Conservation (phyloP, 1,140 invertebrate genomes). For the Drosophila grimshawi region DNA sequence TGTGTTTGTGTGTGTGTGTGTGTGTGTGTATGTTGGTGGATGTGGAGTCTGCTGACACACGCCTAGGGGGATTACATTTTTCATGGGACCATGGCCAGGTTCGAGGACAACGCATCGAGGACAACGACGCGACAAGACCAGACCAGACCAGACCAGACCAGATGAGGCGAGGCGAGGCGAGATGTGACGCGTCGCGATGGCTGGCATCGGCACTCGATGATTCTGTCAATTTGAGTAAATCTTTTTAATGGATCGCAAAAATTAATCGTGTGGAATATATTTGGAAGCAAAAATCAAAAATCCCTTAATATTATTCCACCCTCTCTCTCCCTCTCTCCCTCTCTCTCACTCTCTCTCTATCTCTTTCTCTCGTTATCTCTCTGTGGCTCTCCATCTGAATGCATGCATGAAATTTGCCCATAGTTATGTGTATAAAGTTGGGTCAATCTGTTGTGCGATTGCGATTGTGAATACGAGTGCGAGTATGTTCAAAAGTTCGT, state of each 20-base stretch:
- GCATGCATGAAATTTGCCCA: constrained; percentile 29
- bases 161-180: too few species aligned
- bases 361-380: neutral
- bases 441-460: constrained; percentile 13
- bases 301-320: neutral
- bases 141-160: too few species aligned
- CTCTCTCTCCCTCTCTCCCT: neutral
- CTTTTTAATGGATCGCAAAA: constrained; percentile 74
- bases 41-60: constrained; percentile 9
- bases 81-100: constrained; percentile 58
- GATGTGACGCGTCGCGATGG: neutral
- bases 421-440: constrained; percentile 35
- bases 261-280: constrained; percentile 76
- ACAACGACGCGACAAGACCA: constrained; percentile 17
- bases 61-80: constrained; percentile 41
- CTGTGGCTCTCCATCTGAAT: neutral
- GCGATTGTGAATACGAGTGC: constrained; percentile 9
- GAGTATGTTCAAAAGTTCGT: constrained; percentile 29
- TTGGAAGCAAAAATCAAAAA: constrained; percentile 34
- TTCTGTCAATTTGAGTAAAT: constrained; percentile 83
- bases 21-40: neutral
- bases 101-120: constrained; percentile 43
- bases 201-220: constrained; percentile 50
- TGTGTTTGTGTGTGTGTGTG: neutral
- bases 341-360: neutral